A percentile compares a stretch with the other conserved stretches of the same genome.
Evolutionary conservation across 2,113 vertebrate species (phyloP).

Genomic region (Cygnus atratus): DNA sequence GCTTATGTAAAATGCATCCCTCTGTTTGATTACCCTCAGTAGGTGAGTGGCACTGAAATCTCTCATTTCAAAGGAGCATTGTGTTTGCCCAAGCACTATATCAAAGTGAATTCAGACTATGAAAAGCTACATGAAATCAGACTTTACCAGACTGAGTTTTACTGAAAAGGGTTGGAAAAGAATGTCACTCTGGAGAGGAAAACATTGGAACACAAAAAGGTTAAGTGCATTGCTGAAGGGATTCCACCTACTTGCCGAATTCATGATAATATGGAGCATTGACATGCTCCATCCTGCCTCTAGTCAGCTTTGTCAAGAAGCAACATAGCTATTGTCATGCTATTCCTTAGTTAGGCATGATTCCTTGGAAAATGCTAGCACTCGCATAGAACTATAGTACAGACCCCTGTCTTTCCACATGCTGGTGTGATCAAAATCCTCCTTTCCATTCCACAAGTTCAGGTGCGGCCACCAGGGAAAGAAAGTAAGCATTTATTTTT

Average conservation of each 20-base stretch:
- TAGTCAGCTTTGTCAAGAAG: background rate
- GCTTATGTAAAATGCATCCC: background rate
- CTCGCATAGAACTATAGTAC: background rate
- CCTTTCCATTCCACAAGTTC: background rate
- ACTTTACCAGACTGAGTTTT: background rate
- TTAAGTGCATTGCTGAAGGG: background rate
- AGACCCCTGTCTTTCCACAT: background rate
- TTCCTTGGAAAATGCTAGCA: background rate
- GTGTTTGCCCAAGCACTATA: background rate
- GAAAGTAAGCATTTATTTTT: background rate
- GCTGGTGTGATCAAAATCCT: background rate
- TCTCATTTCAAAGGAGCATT: background rate
- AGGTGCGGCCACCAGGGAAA: background rate
- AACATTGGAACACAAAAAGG: background rate
- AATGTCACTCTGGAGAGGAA: background rate
- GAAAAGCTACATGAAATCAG: background rate
- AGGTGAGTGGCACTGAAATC: background rate
- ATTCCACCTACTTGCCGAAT: background rate
- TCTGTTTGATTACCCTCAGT: background rate
- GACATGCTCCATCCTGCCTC: background rate
- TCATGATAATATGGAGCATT: accelerated
- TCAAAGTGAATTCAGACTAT: background rate
- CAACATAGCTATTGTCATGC: background rate
- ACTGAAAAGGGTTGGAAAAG: background rate
- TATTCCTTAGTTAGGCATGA: background rate